Percentiles rank a stretch among this genome's conserved stretches.
Conservation (phyloP, 2,797 vertebrate genomes). For the Melanotaenia trifasciata region DNA sequence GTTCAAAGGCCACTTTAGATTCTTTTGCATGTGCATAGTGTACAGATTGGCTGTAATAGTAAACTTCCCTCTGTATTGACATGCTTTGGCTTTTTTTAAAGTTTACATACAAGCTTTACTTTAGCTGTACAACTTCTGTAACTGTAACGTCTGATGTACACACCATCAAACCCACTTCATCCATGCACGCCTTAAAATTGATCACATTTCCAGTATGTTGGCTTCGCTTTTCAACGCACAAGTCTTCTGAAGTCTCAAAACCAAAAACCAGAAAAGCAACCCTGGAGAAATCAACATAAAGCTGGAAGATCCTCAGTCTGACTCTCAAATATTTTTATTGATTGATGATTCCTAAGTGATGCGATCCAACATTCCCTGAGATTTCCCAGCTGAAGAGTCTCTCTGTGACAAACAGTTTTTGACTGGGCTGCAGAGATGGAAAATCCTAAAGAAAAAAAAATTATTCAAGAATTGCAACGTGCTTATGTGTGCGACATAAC, state of each 20-base stretch:
- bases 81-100: conserved; percentile 10
- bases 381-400: conserved; percentile 24
- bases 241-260: conserved; percentile 27
- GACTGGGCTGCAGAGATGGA: conserved; percentile 8
- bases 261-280: background rate
- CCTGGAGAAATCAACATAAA: background rate
- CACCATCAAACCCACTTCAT: background rate
- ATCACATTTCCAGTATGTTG: conserved; percentile 22
- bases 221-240: conserved; percentile 25
- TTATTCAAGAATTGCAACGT: conserved; percentile 39
- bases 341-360: conserved; percentile 18
- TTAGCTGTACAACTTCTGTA: conserved; percentile 3
- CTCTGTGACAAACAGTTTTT: conserved; percentile 17
- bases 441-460: conserved; percentile 16
- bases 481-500: conserved; percentile 80
- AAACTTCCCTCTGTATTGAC: conserved; percentile 11
- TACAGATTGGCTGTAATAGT: conserved; percentile 15
- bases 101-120: conserved; percentile 7
- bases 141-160: conserved; percentile 2
- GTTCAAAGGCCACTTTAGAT: conserved; percentile 48
- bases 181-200: background rate
- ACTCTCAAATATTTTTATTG: conserved; percentile 17
- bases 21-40: conserved; percentile 30
- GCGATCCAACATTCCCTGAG: conserved; percentile 14
- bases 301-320: conserved; percentile 13